Base-by-base conservation (phyloP, 2,888 invertebrate genomes). In the Campoletis raptor region DNA sequence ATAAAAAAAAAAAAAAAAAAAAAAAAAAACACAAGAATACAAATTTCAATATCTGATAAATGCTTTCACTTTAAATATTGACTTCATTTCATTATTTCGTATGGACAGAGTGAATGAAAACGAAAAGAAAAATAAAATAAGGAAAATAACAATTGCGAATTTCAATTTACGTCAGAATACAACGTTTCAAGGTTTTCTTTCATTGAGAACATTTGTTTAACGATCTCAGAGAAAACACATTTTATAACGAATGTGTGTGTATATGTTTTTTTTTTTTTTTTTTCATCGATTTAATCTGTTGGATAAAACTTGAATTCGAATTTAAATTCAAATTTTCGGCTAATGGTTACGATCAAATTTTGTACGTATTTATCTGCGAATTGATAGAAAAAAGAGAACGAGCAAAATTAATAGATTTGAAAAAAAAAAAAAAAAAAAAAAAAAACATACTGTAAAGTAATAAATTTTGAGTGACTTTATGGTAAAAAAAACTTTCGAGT, bases 121-220 rank as follows among this genome's bases (percentile, higher is more conserved):
- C 30, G 61, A 4, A 5, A 61, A 30, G 6, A 54, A 30, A 30
- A 30, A 30, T 2, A 30, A 30, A 30, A 30, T 3, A 30, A 30
- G 2, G 2, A 21, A 54, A 54, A 54, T 54, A 54, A 54, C 54
- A 21, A 21, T 10, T 10, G 3, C 54, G 21, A 21, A 10, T 54
- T 21, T 54, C 54, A 21, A 18, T 21, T 54, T 54, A 54, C 54
- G 54, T 54, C 21, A 54, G 9, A n/a, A 6, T 54, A 21, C 54
- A 54, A 54, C 21, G 21, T 54, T 54, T 21, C 54, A 54, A 30
- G 15, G 61, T 61, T 61, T 61, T 61, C 12, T 61, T 61, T 61
- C 12, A 15, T 61, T 30, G 2, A 15, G 15, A 30, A 30, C 24
- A 61, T 61, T 61, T 15, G 15, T 61, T 30, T 5, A 61, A 30